Conservation (phyloP, 2,797 vertebrate species). For the Gallinago stenura region DNA sequence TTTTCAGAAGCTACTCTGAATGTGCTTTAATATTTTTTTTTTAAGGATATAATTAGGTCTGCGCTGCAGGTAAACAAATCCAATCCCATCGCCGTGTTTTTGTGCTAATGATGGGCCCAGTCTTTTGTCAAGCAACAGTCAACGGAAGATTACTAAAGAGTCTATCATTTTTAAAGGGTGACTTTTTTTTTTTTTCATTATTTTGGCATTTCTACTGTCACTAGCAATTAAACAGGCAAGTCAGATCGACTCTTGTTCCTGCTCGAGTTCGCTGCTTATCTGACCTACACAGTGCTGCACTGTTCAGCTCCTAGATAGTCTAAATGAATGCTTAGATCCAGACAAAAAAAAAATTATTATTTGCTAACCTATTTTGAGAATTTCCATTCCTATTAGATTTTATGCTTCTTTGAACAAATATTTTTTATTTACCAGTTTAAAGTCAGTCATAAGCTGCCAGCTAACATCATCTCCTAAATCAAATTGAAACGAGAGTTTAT, state of each 20-base stretch:
- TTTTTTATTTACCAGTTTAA: neutral
- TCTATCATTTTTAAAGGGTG: neutral
- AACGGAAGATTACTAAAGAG: neutral
- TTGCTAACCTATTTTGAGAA: neutral
- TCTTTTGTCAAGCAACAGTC: neutral
- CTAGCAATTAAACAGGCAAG: neutral
- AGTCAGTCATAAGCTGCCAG: neutral
- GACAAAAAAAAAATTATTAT: neutral
- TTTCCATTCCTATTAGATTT: neutral
- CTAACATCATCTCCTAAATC: neutral
- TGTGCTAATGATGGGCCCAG: neutral
- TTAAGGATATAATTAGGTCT: neutral
- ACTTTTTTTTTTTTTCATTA: neutral
- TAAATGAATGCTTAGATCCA: neutral
- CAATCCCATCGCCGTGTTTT: neutral
- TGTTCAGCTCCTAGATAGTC: neutral
- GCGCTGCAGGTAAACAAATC: constrained; percentile 16
- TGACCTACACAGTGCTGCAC: neutral
- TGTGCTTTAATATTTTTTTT: neutral
- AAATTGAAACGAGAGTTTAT: neutral
- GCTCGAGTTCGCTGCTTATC: neutral
- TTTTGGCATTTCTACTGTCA: neutral
- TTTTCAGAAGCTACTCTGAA: neutral
- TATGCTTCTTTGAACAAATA: neutral
- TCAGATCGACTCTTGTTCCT: neutral